Percentiles rank a stretch among this genome's conserved stretches.
Evolutionary conservation across 2,797 vertebrate genomes (phyloP).

Genomic region (Melanogrammus aeglefinus): DNA sequence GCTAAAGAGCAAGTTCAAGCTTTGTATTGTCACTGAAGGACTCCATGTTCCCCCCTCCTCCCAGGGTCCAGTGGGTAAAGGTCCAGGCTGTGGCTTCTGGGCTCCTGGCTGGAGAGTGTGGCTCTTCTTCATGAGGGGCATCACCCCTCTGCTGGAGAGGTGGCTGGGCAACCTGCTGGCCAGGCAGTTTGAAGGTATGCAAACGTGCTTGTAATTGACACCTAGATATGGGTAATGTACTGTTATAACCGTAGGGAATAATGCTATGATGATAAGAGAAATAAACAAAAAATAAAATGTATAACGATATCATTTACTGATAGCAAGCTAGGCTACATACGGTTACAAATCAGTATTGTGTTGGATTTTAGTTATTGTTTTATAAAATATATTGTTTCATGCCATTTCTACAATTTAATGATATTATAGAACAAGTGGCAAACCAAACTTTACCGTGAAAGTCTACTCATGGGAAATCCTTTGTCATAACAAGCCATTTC

Average conservation of each 20-base stretch:
- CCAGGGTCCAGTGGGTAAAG: constrained; percentile 97
- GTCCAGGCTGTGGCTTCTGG: constrained; percentile 99
- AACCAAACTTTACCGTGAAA: background rate
- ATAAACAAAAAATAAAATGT: no score
- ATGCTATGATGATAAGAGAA: no score
- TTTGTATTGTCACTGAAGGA: background rate
- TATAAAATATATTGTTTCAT: background rate
- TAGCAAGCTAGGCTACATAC: background rate
- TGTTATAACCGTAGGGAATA: background rate
- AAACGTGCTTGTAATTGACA: background rate
- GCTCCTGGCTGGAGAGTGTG: constrained; percentile 97
- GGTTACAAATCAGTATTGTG: background rate
- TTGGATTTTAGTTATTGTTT: background rate
- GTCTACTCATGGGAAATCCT: background rate
- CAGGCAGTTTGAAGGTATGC: constrained; percentile 95
- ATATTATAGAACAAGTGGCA: background rate
- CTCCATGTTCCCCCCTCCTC: background rate
- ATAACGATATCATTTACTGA: background rate
- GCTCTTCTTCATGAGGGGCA: constrained; percentile 99
- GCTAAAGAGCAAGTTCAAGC: background rate
- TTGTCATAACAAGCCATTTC: background rate
- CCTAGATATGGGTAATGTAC: background rate
- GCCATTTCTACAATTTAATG: background rate
- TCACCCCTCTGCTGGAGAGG: constrained; percentile 93
- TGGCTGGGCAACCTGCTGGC: constrained; percentile 98